Percentiles rank a stretch among this genome's conserved stretches.
Evolutionary conservation across 2,888 invertebrate genomes (phyloP).

Genomic region (Hedya salicella): DNA sequence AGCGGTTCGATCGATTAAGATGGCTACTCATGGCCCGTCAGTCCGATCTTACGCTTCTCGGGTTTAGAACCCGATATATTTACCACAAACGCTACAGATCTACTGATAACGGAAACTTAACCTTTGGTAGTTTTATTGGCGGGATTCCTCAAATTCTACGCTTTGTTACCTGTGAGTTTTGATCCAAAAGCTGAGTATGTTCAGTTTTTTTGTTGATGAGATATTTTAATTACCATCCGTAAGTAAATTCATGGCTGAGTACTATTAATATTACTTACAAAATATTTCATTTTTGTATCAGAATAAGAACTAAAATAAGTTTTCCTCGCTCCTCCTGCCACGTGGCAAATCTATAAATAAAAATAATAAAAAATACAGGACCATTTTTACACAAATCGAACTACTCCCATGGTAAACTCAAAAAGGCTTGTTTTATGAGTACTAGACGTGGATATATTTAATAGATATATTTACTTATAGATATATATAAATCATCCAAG

Average conservation of each 20-base stretch:
- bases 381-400: no score
- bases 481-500: no score
- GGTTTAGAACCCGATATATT: constrained; percentile 75
- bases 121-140: constrained; percentile 27
- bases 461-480: no score
- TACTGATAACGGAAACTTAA: constrained; percentile 63
- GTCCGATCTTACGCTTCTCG: constrained; percentile 67
- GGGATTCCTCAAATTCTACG: constrained; percentile 25
- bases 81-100: constrained; percentile 66
- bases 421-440: no score
- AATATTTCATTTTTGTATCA: no score
- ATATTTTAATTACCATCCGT: background rate
- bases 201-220: background rate
- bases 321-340: no score
- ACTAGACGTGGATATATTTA: no score
- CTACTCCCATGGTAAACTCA: no score
- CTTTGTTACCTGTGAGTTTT: constrained; percentile 30
- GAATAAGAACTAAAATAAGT: no score
- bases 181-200: background rate
- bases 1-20: constrained; percentile 73
- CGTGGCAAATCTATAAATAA: no score
- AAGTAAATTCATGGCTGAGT: background rate
- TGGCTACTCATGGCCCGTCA: constrained; percentile 77
- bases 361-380: no score
- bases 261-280: no score